Conservation (phyloP, 2,113 vertebrate species). For the Limanda limanda region DNA sequence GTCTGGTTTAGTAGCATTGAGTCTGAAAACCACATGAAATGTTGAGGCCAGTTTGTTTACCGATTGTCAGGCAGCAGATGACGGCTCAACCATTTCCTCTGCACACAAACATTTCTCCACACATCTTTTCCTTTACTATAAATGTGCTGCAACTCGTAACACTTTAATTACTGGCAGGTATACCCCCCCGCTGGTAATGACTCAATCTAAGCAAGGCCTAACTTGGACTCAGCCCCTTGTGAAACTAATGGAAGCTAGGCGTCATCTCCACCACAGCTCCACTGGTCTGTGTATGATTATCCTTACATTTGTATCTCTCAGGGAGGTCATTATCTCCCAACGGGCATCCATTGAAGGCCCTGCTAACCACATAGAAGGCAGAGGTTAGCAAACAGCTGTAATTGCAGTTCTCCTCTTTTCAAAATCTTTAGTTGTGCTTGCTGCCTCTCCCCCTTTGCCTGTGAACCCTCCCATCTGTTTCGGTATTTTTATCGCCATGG, state of each 20-base stretch:
- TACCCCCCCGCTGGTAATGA: background rate
- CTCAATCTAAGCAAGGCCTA: constrained; percentile 5
- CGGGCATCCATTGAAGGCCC: constrained; percentile 59
- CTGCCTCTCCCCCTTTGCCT: constrained; percentile 56
- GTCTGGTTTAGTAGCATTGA: constrained; percentile 25
- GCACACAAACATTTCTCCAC: background rate
- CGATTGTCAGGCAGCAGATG: constrained; percentile 8
- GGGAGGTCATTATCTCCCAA: constrained; percentile 68
- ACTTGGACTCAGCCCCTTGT: constrained; percentile 24
- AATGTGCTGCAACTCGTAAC: constrained; percentile 26
- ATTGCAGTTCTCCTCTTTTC: constrained; percentile 70
- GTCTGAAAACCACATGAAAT: constrained; percentile 54
- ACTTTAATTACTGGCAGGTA: constrained; percentile 4
- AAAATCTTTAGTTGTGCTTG: constrained; percentile 68
- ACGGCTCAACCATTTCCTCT: constrained; percentile 42
- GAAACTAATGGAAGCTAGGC: constrained; percentile 6
- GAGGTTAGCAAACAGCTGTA: constrained; percentile 72
- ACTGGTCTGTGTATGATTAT: constrained; percentile 59
- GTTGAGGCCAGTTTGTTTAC: constrained; percentile 46
- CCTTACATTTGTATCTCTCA: constrained; percentile 61
- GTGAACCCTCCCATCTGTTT: constrained; percentile 75
- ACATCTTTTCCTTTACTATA: constrained; percentile 10
- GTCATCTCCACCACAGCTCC: constrained; percentile 42
- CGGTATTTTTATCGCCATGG: constrained; percentile 78
- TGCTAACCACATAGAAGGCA: constrained; percentile 68